Percentiles rank a stretch among this genome's conserved stretches.
These are phyloP conservation scores for Argentina silus DNA, from an alignment of 2,797 vertebrate species.

Conservation along the genomic window DNA sequence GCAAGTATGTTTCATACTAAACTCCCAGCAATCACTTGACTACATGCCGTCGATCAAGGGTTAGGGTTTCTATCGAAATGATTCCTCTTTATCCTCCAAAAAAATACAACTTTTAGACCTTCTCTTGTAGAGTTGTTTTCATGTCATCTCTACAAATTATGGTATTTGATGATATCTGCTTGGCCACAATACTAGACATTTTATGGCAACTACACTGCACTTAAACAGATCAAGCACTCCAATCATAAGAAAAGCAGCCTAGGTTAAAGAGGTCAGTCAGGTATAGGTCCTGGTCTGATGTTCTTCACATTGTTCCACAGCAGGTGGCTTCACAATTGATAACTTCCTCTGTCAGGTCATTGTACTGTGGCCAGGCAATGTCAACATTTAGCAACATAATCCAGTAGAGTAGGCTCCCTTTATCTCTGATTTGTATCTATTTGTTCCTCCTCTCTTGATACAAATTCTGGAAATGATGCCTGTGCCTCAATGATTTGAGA, in stretches of 20 bases:
- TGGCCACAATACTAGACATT: slow-evolving; percentile 23
- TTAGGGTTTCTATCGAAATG: neutral
- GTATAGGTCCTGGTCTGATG: neutral
- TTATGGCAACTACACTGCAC: neutral
- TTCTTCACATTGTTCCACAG: too few relatives aligned
- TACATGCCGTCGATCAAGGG: neutral
- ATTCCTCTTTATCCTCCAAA: neutral
- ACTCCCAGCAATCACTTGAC: neutral
- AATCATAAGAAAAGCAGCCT: neutral
- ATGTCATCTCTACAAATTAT: neutral
- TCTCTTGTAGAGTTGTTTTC: neutral
- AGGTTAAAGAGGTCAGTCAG: neutral
- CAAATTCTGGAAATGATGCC: too few relatives aligned
- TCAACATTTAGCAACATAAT: neutral
- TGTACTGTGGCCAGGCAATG: slow-evolving; percentile 24
- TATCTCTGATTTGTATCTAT: neutral
- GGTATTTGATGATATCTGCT: slow-evolving; percentile 11
- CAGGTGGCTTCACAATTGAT: too few relatives aligned
- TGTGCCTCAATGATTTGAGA: too few relatives aligned
- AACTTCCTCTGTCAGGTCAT: slow-evolving; percentile 5
- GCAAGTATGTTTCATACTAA: slow-evolving; percentile 10
- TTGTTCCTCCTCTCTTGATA: too few relatives aligned
- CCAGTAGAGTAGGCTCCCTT: neutral
- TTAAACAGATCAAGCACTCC: neutral
- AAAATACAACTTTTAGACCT: neutral